Conservation (phyloP, 2,113 vertebrate genomes). For the Albula glossodonta region DNA sequence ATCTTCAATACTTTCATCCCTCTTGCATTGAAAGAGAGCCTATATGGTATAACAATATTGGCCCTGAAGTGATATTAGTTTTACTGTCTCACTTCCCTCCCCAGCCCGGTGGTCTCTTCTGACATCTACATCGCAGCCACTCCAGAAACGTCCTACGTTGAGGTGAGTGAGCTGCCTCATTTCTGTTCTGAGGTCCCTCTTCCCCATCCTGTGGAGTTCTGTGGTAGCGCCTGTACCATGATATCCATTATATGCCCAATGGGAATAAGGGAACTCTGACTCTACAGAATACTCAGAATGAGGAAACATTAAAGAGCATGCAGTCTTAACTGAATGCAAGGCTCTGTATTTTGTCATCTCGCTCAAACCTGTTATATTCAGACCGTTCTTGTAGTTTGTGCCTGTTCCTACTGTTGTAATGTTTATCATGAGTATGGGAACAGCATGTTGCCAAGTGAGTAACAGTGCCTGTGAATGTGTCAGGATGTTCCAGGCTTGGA, state of each 20-base stretch:
- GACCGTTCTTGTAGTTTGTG: no score
- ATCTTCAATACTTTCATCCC: no score
- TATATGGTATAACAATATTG: no score
- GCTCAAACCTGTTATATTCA: no score
- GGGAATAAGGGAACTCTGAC: no score
- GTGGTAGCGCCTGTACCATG: background rate
- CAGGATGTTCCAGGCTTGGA: constrained; percentile 61
- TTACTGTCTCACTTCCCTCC: background rate
- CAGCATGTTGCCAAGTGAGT: background rate
- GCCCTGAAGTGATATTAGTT: background rate
- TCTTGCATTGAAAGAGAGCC: no score
- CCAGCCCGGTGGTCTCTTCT: constrained; percentile 12
- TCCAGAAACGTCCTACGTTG: constrained; percentile 40
- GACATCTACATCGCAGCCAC: constrained; percentile 40
- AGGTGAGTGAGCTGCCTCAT: constrained; percentile 45
- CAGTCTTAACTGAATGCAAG: no score
- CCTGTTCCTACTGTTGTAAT: background rate
- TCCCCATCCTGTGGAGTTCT: no score
- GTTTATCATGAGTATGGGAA: background rate
- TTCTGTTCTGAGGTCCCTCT: background rate
- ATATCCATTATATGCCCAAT: background rate
- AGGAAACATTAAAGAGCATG: no score
- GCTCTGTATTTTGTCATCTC: no score
- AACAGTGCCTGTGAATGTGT: constrained; percentile 5
- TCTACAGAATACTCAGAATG: no score